phyloP scores from a whole-genome alignment of 2,888 invertebrate species.

The Saturnia japonica region DNA sequence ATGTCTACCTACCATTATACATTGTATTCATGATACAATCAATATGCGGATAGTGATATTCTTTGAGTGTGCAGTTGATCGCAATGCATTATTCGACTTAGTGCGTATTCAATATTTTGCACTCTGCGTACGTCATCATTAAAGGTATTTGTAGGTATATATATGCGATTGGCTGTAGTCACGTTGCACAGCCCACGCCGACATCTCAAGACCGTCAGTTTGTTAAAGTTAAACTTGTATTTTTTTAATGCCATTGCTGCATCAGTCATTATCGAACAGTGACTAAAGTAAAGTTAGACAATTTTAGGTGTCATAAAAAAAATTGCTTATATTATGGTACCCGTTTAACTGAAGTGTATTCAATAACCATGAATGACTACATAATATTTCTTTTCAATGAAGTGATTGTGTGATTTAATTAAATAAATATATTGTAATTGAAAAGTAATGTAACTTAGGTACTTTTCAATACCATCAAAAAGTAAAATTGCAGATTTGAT shows the following conservation, averaged over 20 bases:
- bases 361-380: not conserved
- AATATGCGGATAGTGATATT: not conserved
- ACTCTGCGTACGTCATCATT: not conserved
- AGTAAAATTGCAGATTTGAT: too few relatives aligned
- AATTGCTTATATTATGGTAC: not conserved
- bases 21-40: not conserved
- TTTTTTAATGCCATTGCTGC: not conserved
- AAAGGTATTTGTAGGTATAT: slow-evolving; percentile 4
- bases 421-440: not conserved
- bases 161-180: slow-evolving; percentile 2
- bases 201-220: not conserved
- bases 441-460: too few relatives aligned
- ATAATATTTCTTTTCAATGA: not conserved
- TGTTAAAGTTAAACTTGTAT: not conserved
- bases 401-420: not conserved
- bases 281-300: not conserved
- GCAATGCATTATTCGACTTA: not conserved
- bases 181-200: slow-evolving; percentile 4
- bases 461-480: too few relatives aligned
- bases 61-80: not conserved
- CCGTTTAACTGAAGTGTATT: not conserved
- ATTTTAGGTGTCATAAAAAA: too few relatives aligned
- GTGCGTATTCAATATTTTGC: slow-evolving; percentile 8
- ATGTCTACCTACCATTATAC: too few relatives aligned
- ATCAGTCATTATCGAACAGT: slow-evolving; percentile 6